A percentile compares a stretch with the other conserved stretches of the same genome.
Conservation (phyloP, 2,113 vertebrate genomes). For the Tapirus terrestris region DNA sequence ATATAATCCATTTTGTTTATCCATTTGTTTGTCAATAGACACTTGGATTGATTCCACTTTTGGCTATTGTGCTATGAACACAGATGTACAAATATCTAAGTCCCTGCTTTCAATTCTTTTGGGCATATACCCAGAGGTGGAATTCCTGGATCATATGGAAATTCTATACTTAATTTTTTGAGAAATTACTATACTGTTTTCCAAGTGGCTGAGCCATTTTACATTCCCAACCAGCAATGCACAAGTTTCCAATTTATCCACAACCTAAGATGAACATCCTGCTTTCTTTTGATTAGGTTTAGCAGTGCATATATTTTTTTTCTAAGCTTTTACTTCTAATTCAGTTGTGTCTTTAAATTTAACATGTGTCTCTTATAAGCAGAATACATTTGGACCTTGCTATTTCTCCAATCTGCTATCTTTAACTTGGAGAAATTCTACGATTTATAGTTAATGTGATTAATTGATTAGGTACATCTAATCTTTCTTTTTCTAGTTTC, state of each 20-base stretch:
- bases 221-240: not conserved
- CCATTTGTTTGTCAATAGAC: too few relatives aligned
- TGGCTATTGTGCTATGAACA: too few relatives aligned
- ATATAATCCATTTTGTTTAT: too few relatives aligned
- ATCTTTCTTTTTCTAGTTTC: too few relatives aligned
- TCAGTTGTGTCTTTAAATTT: not conserved
- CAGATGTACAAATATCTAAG: too few relatives aligned
- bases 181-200: not conserved
- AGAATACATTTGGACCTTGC: not conserved
- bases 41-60: too few relatives aligned
- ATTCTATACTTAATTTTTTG: not conserved
- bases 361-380: not conserved
- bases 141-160: not conserved
- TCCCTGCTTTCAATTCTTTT: too few relatives aligned
- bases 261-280: too few relatives aligned
- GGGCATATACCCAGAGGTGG: not conserved
- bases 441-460: not conserved
- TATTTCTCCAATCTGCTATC: not conserved
- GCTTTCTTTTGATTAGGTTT: not conserved
- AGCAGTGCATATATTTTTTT: not conserved
- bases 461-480: not conserved
- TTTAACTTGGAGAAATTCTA: not conserved
- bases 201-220: not conserved
- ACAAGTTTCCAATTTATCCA: not conserved
- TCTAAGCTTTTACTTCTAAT: not conserved